Percentiles rank a stretch among this genome's conserved stretches.
These are phyloP conservation scores for Tubulanus polymorphus DNA, from an alignment of 2,888 invertebrate genomes.

Conservation along the genomic window DNA sequence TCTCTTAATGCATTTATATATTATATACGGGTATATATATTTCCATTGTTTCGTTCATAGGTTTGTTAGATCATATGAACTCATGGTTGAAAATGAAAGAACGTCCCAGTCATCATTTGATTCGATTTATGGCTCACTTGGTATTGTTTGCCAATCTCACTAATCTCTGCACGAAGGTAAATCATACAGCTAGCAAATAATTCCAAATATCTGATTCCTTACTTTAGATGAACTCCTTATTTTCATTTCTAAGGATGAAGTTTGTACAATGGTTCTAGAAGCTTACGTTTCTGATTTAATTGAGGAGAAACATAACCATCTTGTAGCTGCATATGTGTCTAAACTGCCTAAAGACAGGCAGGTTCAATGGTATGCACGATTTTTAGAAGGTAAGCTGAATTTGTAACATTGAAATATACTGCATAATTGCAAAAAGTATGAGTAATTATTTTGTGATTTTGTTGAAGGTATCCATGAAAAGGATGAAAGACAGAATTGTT, in stretches of 20 bases:
- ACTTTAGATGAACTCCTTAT: background rate
- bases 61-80: slow-evolving; percentile 69
- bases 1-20: too few species aligned
- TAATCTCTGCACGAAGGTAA: slow-evolving; percentile 58
- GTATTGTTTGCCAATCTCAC: slow-evolving; percentile 77
- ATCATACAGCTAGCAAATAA: background rate
- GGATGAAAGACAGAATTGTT: slow-evolving; percentile 48
- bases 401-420: too few species aligned
- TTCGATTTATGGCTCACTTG: slow-evolving; percentile 81
- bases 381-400: slow-evolving; percentile 52
- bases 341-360: slow-evolving; percentile 68
- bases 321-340: slow-evolving; percentile 82
- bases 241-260: slow-evolving; percentile 53
- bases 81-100: too few species aligned
- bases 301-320: slow-evolving; percentile 67
- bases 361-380: slow-evolving; percentile 51
- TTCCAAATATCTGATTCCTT: background rate
- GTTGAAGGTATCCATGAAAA: slow-evolving; percentile 44
- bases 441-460: background rate
- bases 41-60: too few species aligned
- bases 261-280: slow-evolving; percentile 72
- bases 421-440: too few species aligned
- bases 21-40: too few species aligned
- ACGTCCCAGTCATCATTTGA: too few species aligned
- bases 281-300: slow-evolving; percentile 70